A percentile compares a stretch with the other conserved stretches of the same genome.
Conservation (phyloP, 1,140 invertebrate genomes). For the Ectropis grisescens region DNA sequence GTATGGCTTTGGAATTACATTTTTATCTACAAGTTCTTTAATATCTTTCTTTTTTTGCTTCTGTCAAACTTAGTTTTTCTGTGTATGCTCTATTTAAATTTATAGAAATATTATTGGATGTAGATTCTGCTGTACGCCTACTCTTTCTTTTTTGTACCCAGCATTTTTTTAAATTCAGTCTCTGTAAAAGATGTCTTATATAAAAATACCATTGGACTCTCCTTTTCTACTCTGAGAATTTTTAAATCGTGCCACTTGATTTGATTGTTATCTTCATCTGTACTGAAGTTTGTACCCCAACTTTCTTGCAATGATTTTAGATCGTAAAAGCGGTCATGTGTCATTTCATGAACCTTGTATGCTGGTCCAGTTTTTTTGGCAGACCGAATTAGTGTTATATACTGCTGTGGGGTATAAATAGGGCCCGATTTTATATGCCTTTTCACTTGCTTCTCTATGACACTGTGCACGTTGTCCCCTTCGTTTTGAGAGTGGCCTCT, state of each 20-base stretch:
- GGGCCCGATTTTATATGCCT: slow-evolving; percentile 27
- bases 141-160: slow-evolving; percentile 14
- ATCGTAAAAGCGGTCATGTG: slow-evolving; percentile 14
- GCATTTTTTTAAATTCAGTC: slow-evolving; percentile 8
- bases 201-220: slow-evolving; percentile 9
- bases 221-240: slow-evolving; percentile 12
- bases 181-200: slow-evolving; percentile 17
- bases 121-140: neutral
- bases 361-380: slow-evolving; percentile 18
- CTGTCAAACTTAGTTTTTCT: slow-evolving; percentile 11
- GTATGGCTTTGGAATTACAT: slow-evolving; percentile 15
- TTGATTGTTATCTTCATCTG: slow-evolving; percentile 14
- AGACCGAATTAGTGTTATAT: slow-evolving; percentile 19
- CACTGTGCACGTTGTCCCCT: slow-evolving; percentile 38
- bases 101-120: slow-evolving; percentile 3
- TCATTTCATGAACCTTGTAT: slow-evolving; percentile 16
- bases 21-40: slow-evolving; percentile 18
- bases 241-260: slow-evolving; percentile 20
- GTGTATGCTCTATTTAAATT: slow-evolving; percentile 13
- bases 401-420: slow-evolving; percentile 28
- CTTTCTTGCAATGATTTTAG: no score
- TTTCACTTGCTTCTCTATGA: slow-evolving; percentile 31
- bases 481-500: slow-evolving; percentile 56
- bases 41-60: slow-evolving; percentile 18
- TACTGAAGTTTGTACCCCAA: slow-evolving; percentile 17